Base-by-base conservation (phyloP, 2,888 invertebrate species). In the Tenodera sinensis region DNA sequence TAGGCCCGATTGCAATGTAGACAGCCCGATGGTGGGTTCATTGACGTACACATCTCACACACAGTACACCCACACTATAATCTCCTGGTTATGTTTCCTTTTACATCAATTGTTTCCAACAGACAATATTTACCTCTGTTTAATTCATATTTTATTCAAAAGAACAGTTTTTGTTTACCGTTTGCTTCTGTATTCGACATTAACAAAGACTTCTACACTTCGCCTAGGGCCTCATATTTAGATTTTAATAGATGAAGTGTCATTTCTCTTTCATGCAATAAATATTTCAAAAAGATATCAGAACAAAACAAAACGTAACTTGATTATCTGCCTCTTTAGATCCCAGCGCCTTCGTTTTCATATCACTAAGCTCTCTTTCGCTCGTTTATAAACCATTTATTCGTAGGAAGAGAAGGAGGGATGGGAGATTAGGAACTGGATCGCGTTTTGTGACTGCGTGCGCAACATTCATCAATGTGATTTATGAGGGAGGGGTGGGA, bases 381-480 rank as follows among this genome's bases (percentile, higher is more conserved):
- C 28, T 15, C 84, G 12, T 85, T 85, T 85, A 47, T 14, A 47
- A 47, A 85, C 27, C 85, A 85, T 47, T 85, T 47, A 47, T 86
- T 86, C 81, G 86, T 30, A 30, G 30, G 30, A 4, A 30, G 9
- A 20, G 28, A 30, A 85, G 87, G 54, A 15, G 54, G 54, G 54
- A 54, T 54, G 54, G 15, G 54, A 71, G 54, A 71, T 71, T 71
- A 83, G 47, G 83, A 88, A 87, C 84, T 25, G 88, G 87, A 85
- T 84, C 88, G 81, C 34, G 47, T 90, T 84, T 87, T 90, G 88
- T 88, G 84, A 54, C 54, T 71, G 54, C 54, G 54, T 20, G 54
- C 54, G 54, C 54, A 88, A 90, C 89, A 89, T 90, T 89, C 88
- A 89, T 90, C 90, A 89, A 90, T 90, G 89, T 90, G 90, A 90